Percentiles rank a stretch among this genome's conserved stretches.
Evolutionary conservation across 2,888 invertebrate species (phyloP).

Genomic region (Aphodius sticticus): DNA sequence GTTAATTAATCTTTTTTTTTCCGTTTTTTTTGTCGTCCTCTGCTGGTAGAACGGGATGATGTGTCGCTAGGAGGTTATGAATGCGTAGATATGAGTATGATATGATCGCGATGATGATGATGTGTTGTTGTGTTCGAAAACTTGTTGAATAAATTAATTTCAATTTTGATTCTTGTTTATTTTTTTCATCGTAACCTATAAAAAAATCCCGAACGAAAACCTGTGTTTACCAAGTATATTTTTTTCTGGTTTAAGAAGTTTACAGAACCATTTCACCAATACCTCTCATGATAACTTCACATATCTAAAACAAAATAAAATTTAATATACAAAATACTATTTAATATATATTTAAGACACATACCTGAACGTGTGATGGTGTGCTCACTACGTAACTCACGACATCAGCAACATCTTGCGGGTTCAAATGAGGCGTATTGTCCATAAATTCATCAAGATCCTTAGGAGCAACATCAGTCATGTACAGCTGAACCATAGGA

Average conservation of each 20-base stretch:
- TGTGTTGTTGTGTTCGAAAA: constrained; percentile 19
- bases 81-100: constrained; percentile 9
- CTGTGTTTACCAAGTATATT: not conserved
- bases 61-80: constrained; percentile 13
- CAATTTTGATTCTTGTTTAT: constrained; percentile 6
- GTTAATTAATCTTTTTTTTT: constrained; percentile 17
- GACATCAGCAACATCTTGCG: constrained; percentile 20
- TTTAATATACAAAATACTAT: not conserved
- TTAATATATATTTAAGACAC: too few species aligned
- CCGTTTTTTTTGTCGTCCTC: not conserved
- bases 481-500: not conserved
- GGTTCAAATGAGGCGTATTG: constrained; percentile 13
- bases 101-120: not conserved
- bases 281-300: constrained; percentile 16
- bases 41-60: not conserved
- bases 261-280: not conserved
- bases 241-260: not conserved
- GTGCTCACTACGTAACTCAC: not conserved
- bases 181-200: not conserved
- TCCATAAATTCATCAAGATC: constrained; percentile 11
- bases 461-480: not conserved
- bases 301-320: constrained; percentile 14
- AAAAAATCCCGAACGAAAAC: not conserved
- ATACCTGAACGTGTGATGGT: constrained; percentile 14
- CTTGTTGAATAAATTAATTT: constrained; percentile 25